A percentile compares a stretch with the other conserved stretches of the same genome.
phyloP scores from a whole-genome alignment of 1,140 invertebrate species.

The Zaprionus davidi region DNA sequence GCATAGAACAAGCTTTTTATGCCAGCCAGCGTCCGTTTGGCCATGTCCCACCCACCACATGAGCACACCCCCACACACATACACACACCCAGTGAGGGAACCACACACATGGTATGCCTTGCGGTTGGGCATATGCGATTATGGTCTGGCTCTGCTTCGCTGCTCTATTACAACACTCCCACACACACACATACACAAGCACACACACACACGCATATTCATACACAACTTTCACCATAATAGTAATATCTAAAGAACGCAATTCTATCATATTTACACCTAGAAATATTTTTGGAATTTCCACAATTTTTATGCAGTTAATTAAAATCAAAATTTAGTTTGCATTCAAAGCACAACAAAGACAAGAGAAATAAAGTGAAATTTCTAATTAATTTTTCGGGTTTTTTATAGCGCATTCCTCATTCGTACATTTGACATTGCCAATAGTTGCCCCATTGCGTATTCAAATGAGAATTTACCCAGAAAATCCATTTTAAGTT shows the following conservation, averaged over 20 bases:
- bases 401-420: conserved; percentile 34
- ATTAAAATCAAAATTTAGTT: neutral
- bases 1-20: conserved; percentile 82
- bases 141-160: conserved; percentile 58
- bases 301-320: neutral
- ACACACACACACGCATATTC: neutral
- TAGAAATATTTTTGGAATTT: conserved; percentile 11
- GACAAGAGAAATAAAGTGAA: neutral
- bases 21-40: conserved; percentile 52
- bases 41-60: conserved; percentile 44
- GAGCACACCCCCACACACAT: conserved; percentile 4
- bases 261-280: conserved; percentile 22
- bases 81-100: neutral
- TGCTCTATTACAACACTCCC: conserved; percentile 35
- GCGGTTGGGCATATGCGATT: conserved; percentile 71
- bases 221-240: neutral
- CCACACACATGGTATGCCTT: conserved; percentile 58
- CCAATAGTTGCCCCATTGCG: conserved; percentile 39
- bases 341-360: no score
- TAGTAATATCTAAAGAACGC: conserved; percentile 13
- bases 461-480: conserved; percentile 73
- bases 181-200: conserved; percentile 15
- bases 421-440: neutral
- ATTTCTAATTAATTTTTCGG: neutral
- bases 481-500: conserved; percentile 71